A percentile compares a stretch with the other conserved stretches of the same genome.
These are phyloP conservation scores for Gnatocerus cornutus DNA, from an alignment of 2,888 invertebrate genomes.

Conservation along the genomic window DNA sequence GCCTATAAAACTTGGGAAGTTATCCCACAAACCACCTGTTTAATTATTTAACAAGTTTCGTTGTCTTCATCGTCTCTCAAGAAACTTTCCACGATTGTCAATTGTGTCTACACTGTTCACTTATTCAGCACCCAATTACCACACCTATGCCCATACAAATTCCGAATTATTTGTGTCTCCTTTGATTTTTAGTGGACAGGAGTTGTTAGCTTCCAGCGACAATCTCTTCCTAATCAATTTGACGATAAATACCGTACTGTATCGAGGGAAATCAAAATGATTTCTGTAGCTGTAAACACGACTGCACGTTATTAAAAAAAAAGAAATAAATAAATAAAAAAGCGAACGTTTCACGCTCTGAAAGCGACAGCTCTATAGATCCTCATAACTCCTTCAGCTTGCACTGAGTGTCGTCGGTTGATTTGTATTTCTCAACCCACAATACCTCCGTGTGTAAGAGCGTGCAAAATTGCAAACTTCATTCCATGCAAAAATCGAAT, in stretches of 20 bases:
- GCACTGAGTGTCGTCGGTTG: too few species aligned
- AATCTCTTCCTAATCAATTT: constrained; percentile 3
- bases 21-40: constrained; percentile 17
- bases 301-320: not conserved
- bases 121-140: constrained; percentile 13
- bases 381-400: too few species aligned
- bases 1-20: not conserved
- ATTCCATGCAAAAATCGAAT: too few species aligned
- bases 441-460: too few species aligned
- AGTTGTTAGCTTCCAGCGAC: constrained; percentile 5
- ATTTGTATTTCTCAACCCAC: too few species aligned
- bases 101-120: constrained; percentile 2
- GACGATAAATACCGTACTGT: constrained; percentile 3
- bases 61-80: constrained; percentile 1
- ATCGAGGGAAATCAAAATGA: constrained; percentile 9
- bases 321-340: too few species aligned
- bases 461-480: too few species aligned
- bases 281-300: not conserved
- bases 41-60: constrained; percentile 18
- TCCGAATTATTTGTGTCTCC: constrained; percentile 2
- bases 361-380: too few species aligned
- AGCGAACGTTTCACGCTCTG: too few species aligned
- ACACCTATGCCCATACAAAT: not conserved
- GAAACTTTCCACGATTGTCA: constrained; percentile 1
- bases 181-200: constrained; percentile 9